Conservation (phyloP, 2,888 invertebrate genomes). For the Cerceris rybyensis region DNA sequence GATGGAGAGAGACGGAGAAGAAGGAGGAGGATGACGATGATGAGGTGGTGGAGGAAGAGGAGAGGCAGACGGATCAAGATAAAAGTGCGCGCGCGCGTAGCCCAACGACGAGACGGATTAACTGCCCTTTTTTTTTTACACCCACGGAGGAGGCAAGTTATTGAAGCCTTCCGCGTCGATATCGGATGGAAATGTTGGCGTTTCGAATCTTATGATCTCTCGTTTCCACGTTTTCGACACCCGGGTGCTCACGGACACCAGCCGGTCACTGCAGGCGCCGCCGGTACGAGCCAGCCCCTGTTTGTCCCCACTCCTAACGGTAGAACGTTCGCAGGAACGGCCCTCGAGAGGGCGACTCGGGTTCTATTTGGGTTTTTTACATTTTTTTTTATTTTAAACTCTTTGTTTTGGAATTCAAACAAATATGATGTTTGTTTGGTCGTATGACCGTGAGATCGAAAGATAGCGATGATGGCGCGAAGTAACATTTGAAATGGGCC, state of each 20-base stretch:
- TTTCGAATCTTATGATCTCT: slow-evolving; percentile 7
- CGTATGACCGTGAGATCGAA: not conserved
- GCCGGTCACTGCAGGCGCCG: slow-evolving; percentile 75
- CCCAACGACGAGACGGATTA: slow-evolving; percentile 11
- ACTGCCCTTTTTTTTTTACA: slow-evolving; percentile 2
- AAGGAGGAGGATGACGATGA: slow-evolving; percentile 7
- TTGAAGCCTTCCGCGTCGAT: slow-evolving; percentile 16
- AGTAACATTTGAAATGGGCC: no score
- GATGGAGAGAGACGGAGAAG: slow-evolving; percentile 21
- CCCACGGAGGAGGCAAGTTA: not conserved
- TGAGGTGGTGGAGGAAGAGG: not conserved
- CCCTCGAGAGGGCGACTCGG: not conserved
- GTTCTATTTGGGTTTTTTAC: not conserved
- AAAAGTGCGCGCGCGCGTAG: slow-evolving; percentile 1
- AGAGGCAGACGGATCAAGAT: slow-evolving; percentile 19
- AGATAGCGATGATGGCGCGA: not conserved
- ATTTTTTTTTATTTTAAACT: not conserved
- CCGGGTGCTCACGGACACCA: slow-evolving; percentile 71
- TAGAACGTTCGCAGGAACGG: slow-evolving; percentile 35
- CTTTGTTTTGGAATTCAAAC: not conserved
- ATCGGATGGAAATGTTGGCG: slow-evolving; percentile 1
- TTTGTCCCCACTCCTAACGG: slow-evolving; percentile 40
- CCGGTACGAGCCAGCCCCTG: slow-evolving; percentile 67
- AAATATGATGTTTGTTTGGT: not conserved
- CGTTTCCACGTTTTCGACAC: slow-evolving; percentile 63